Base-by-base conservation (phyloP, 2,113 vertebrate species). In the Triplophysa tibetana region DNA sequence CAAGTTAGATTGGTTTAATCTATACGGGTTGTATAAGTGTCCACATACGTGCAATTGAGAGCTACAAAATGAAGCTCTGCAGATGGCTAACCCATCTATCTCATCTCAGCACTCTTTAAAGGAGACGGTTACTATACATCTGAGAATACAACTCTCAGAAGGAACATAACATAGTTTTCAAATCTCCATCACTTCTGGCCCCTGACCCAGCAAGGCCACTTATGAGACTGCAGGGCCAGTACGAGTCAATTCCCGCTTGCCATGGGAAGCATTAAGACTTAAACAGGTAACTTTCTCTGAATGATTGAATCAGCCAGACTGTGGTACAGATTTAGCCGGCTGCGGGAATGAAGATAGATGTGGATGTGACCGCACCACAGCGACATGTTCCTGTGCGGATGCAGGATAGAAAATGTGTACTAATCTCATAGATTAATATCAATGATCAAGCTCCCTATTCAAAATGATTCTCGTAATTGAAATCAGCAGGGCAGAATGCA, bases 361-460 rank as follows among this genome's bases (percentile, higher is more conserved):
- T 70, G 72, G 81, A 82, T 84, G 86, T 86, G 79, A 81, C 86
- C 77, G 61, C 80, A 88, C 65, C 56, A 79, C 78, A 83, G 83
- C 60, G 13, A 65, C 80, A 82, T 79, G 61, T 75, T 29, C 77
- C 72, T 69, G 77, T 83, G 80, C 75, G 26, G 64, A 62, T 66
- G 75, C 84, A 78, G 68, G 75, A 67, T 70, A 83, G 84, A 77
- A 76, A 89, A 90, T 89, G 87, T 88, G 87, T 88, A 88, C 86
- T 90, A 91, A 91, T 92, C 77, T 82, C 77, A 78, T 75, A 74
- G 83, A 90, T 90, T 88, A 90, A 90, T 91, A 92, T 88, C 85
- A 75, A 91, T 90, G 88, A 93, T 89, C 88, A 88, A 89, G 88
- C 69, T 73, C 86, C 82, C 85, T 88, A 88, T 88, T 89, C 88